Percentiles rank a stretch among this genome's conserved stretches.
phyloP scores from a whole-genome alignment of 92 coral and sea anemone genomes.

The Epizoanthus fatuus region DNA sequence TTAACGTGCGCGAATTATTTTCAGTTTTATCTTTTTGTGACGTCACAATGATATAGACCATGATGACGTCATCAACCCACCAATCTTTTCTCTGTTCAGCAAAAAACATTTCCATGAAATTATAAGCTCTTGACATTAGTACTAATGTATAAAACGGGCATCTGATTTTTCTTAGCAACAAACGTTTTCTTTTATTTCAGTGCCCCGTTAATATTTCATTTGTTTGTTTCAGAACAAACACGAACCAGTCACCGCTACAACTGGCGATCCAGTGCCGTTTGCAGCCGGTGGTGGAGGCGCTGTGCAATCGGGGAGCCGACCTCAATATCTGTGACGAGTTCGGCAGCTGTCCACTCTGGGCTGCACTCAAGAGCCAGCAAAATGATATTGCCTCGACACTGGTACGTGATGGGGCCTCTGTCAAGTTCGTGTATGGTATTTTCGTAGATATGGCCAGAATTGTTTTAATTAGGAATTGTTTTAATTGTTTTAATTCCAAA shows the following conservation, averaged over 20 bases:
- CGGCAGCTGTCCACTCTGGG: constrained; percentile 95
- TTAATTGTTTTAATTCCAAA: too few species aligned
- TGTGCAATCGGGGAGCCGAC: constrained; percentile 87
- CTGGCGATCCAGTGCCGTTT: constrained; percentile 93
- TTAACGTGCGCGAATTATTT: too few species aligned
- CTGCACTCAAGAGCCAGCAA: constrained; percentile 94
- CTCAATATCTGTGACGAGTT: constrained; percentile 84
- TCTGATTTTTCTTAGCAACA: too few species aligned
- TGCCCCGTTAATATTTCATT: background rate
- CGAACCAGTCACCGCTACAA: constrained; percentile 89
- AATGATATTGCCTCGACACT: constrained; percentile 89
- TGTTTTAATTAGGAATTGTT: too few species aligned
- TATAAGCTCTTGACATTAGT: too few species aligned
- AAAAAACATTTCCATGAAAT: too few species aligned
- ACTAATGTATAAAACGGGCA: too few species aligned
- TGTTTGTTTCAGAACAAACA: constrained; percentile 68
- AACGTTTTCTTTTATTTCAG: too few species aligned
- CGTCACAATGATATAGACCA: too few species aligned
- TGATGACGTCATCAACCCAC: too few species aligned
- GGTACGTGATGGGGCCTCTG: constrained; percentile 57
- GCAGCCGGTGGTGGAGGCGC: constrained; percentile 92
- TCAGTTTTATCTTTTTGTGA: too few species aligned
- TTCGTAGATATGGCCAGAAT: background rate
- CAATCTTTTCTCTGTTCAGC: too few species aligned
- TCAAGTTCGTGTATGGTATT: background rate